Conservation (phyloP, 2,113 vertebrate genomes). For the Gymnarchus niloticus region DNA sequence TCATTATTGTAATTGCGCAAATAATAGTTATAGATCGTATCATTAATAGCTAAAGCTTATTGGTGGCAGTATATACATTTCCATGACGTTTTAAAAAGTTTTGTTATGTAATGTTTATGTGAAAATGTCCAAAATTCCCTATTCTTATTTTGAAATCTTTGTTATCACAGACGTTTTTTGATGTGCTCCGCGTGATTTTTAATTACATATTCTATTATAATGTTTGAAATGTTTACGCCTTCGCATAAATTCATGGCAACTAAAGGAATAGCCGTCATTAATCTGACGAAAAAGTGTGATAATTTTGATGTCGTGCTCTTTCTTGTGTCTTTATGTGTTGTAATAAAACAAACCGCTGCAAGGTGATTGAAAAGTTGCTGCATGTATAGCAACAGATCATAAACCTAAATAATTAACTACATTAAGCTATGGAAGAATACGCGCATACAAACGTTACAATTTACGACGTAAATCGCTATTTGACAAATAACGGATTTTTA, state of each 20-base stretch:
- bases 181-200: too few relatives aligned
- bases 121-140: neutral
- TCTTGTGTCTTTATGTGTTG: neutral
- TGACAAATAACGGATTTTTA: neutral
- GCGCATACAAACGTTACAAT: too few relatives aligned
- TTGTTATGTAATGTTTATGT: neutral
- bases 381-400: neutral
- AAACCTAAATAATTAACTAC: too few relatives aligned
- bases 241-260: neutral
- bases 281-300: neutral
- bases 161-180: too few relatives aligned
- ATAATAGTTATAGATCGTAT: neutral
- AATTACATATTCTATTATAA: too few relatives aligned
- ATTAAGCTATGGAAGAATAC: too few relatives aligned
- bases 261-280: neutral
- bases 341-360: neutral
- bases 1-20: neutral
- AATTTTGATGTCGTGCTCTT: neutral
- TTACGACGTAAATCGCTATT: neutral
- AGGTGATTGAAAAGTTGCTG: neutral
- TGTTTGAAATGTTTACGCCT: too few relatives aligned
- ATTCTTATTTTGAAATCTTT: neutral
- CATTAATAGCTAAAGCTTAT: neutral
- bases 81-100: neutral
- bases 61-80: neutral